These are phyloP conservation scores for Miichthys miiuy DNA, from an alignment of 2,797 vertebrate species.

Conservation along the genomic window DNA sequence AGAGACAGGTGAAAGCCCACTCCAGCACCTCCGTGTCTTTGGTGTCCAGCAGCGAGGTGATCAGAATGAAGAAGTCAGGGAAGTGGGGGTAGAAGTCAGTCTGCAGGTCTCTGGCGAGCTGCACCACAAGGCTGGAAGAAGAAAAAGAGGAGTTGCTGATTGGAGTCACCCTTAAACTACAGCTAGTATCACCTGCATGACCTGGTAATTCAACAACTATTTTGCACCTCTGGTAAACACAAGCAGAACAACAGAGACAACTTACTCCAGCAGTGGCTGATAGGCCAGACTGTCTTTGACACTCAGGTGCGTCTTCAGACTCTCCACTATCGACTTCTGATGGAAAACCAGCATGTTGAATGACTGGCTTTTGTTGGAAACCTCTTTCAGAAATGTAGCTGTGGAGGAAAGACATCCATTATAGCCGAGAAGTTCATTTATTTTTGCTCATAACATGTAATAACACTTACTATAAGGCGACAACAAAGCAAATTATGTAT, in stretches of 20 bases:
- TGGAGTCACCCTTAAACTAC: neutral
- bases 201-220: neutral
- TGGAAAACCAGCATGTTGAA: slow-evolving; percentile 98
- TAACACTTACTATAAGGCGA: neutral
- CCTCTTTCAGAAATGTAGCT: slow-evolving; percentile 93
- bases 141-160: neutral
- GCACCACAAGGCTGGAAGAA: slow-evolving; percentile 91
- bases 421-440: too few species aligned
- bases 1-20: slow-evolving; percentile 95
- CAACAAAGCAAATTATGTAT: neutral
- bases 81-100: slow-evolving; percentile 98
- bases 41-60: slow-evolving; percentile 92
- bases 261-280: slow-evolving; percentile 96
- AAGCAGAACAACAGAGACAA: slow-evolving; percentile 25
- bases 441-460: neutral
- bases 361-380: slow-evolving; percentile 92
- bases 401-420: slow-evolving; percentile 18
- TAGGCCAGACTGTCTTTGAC: slow-evolving; percentile 91
- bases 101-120: slow-evolving; percentile 97
- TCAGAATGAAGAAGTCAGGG: slow-evolving; percentile 91
- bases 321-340: slow-evolving; percentile 91
- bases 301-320: slow-evolving; percentile 92
- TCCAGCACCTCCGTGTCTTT: slow-evolving; percentile 95
- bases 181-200: neutral
- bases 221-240: neutral